Evolutionary conservation across 1,140 invertebrate genomes (phyloP).

Genomic region (Caenorhabditis latens): DNA sequence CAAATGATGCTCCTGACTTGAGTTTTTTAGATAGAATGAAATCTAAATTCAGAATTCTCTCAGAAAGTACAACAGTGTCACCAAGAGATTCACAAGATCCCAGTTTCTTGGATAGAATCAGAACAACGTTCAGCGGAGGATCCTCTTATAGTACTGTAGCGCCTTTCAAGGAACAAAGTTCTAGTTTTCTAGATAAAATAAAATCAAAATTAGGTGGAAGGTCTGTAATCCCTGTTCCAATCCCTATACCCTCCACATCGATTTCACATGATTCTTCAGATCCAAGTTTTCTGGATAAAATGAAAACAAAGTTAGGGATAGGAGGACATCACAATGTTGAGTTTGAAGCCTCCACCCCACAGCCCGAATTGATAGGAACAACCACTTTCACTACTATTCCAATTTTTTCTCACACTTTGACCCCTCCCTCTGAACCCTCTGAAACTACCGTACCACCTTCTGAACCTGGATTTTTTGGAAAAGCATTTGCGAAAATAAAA

Average conservation of each 20-base stretch:
- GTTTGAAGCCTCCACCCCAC: neutral
- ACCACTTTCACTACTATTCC: neutral
- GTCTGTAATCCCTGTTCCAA: neutral
- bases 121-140: neutral
- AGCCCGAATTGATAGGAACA: neutral
- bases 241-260: neutral
- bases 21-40: conserved; percentile 21
- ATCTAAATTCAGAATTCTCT: neutral
- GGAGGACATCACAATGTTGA: neutral
- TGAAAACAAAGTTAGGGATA: neutral
- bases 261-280: neutral
- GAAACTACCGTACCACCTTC: neutral
- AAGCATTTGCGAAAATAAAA: conserved; percentile 5
- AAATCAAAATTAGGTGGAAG: neutral
- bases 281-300: conserved; percentile 2
- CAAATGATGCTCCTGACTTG: neutral
- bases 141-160: neutral
- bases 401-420: neutral
- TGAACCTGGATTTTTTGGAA: neutral
- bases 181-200: conserved; percentile 10
- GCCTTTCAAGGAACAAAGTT: neutral
- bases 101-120: neutral
- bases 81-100: neutral
- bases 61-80: neutral
- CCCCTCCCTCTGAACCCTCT: neutral